Evolutionary conservation across 2,888 invertebrate genomes (phyloP), one percentile per base, ranked within the genome.

Genomic region (Formica aserva): DNA sequence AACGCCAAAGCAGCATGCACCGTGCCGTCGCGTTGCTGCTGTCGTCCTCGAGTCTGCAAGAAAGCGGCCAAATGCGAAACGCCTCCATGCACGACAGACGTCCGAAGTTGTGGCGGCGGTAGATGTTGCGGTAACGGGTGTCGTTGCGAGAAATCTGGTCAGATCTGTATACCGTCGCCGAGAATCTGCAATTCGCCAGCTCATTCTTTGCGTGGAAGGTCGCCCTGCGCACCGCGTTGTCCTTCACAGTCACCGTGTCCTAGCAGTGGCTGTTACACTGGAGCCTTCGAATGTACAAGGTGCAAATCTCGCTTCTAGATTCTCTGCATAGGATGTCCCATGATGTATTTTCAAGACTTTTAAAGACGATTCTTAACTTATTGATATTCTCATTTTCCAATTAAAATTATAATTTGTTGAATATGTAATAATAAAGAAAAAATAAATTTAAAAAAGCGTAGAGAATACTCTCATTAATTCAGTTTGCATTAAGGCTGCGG

Each of bases 121-220:
- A 93, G 93, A 86, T 92, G 90, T 74, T 93, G 94, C 84, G 92
- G 93, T n/a, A 74, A 90, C 67, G 92, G 94, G 85, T 93, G 93
- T 83, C 90, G 92, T 26, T 92, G 93, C 78, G 92, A 92, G 65
- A 92, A 92, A 84, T 87, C 91, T 22, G 93, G 92, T 29, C 92
- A 91, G 71, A 88, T 82, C 11, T 93, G 92, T 86, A 84, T 91
- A 83, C 92, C 93, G 5, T 57, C 92, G 8, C 57, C 87, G 22
- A 91, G 85, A 84, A 85, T 91, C 5, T 92, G 91, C 84, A 65
- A 82, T 74, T 71, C 85, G 60, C 91, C 92, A 63, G 88, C 91
- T 74, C 18, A 57, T 32, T 80, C 89, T 22, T 85, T 85, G 57
- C 82, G 85, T 60, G 74, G 86, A 35, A 87, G 84, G 38, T 92